Evolutionary conservation across 2,888 invertebrate genomes (phyloP), one percentile per base, ranked within the genome.

Genomic region (Diogma glabrata): DNA sequence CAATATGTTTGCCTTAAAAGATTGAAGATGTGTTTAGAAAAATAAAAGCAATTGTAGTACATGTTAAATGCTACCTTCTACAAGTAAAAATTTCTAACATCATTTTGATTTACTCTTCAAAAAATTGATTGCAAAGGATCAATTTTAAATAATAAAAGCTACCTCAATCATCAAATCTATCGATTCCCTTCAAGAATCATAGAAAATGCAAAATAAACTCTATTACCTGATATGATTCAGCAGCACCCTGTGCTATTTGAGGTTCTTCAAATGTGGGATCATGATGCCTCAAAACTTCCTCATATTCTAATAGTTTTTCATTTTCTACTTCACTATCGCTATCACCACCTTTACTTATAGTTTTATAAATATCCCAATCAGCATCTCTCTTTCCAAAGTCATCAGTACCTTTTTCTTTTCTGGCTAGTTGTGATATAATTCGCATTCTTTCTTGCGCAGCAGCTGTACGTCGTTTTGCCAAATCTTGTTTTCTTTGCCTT

Each of bases 351-450:
- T 76, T 73, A 60, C 80, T 84, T 51, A 94, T 89, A 20, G 82
- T 87, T 72, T 94, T 94, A 64, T 95, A 95, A 2, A 94, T 92
- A 70, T 94, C 92, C 94, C 94, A 95, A 66, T 95, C 94, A 62
- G 91, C 90, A 67, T 94, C 94, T 59, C 90, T 78, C 72, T 87
- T 82, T 24, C 94, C 94, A 72, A 95, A 95, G 66, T 94, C 93
- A 63, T 93, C 92, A 55, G 84, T 81, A 58, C 84, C 78, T 60
- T 81, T 83, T 60, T 84, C 84, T 61, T 83, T 83, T 22, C 79
- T 72, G 2, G 94, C 93, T 53, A 95, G 75, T 60, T 88, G 87
- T 47, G 91, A 92, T 57, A 95, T 92, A 58, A 94, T 86, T 58
- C 91, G 78, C 94, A 95, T 95, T 59, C 94, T 77, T 70, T 94